A percentile compares a stretch with the other conserved stretches of the same genome.
Conservation (phyloP, 2,797 vertebrate species). For the Alectoris magna region DNA sequence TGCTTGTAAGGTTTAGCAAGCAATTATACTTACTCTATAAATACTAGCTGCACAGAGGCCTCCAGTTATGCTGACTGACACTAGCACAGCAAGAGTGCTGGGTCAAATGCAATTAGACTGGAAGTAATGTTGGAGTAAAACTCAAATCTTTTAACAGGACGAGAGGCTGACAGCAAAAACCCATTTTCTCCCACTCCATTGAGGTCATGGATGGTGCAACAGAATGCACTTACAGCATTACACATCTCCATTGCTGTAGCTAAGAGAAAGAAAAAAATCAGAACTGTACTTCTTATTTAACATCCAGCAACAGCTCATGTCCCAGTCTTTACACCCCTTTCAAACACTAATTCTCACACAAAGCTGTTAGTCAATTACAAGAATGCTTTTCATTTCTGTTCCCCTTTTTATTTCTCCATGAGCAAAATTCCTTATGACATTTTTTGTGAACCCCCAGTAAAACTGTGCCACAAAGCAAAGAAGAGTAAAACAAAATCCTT, state of each 20-base stretch:
- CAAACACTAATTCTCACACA: not conserved
- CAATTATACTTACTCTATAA: constrained; percentile 32
- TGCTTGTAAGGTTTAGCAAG: not conserved
- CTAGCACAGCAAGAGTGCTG: not conserved
- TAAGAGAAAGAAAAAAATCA: constrained; percentile 36
- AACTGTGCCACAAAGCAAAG: not conserved
- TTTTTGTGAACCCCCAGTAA: not conserved
- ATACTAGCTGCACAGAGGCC: constrained; percentile 20
- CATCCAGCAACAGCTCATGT: not conserved
- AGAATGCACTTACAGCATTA: constrained; percentile 39
- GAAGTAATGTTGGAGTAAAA: constrained; percentile 69
- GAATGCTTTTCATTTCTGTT: not conserved
- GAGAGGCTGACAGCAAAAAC: constrained; percentile 68
- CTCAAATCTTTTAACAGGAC: constrained; percentile 54
- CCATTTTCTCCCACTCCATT: constrained; percentile 49
- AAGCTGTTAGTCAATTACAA: not conserved
- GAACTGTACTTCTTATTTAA: constrained; percentile 59
- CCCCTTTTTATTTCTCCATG: not conserved
- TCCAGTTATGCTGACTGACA: constrained; percentile 37
- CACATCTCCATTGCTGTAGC: not conserved
- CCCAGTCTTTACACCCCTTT: not conserved
- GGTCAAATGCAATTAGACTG: constrained; percentile 71
- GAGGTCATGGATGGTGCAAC: constrained; percentile 44
- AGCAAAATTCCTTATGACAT: not conserved
- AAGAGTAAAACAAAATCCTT: not conserved